Evolutionary conservation across 1,140 invertebrate species (phyloP), one percentile per base, ranked within the genome.

Genomic region (Holotrichia oblita): DNA sequence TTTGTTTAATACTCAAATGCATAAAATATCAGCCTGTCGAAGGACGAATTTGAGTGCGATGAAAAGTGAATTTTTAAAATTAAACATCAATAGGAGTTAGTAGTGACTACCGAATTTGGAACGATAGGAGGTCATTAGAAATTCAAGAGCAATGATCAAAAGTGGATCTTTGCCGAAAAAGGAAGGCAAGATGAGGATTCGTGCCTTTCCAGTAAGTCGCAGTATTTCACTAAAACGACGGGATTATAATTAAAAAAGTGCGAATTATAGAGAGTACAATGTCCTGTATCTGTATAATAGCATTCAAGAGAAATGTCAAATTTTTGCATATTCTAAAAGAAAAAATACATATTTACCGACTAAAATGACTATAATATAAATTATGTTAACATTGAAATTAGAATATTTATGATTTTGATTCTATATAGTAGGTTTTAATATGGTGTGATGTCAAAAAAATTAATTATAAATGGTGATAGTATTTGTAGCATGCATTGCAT

Each of bases 141-240:
- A 77, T 41, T 78, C 48, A 80, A 83, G 82, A 81, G 83, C 83
- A 82, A 81, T 82, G 89, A 93, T 93, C 91, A 94, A 94, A 90
- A 91, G 90, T 87, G 92, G 92, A 88, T 89, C 92, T 83, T 88
- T 93, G 83, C 92, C 93, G 83, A 94, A 96, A 88, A 97, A 97
- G 90, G 94, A 96, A 87, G 94, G 94, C 88, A 98, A 98, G 89
- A 98, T 98, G 97, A 92, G 97, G 84, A 98, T 99, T 87, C 92
- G 97, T 87, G 96, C 97, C 82, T 99, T 99, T 90, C 97, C 97
- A 85, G 96, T 98, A 90, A 97, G 95, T 90, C 85, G 27, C 14
- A 27, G 22, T 69, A 22, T 77, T 80, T 81, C 76, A 73, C 22
- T 42, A 40, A 22, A 59, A 59, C 55, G 61, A 75, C 64, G 20